A percentile compares a stretch with the other conserved stretches of the same genome.
These are phyloP conservation scores for Empidonax alnorum DNA, from an alignment of 2,113 vertebrate genomes.

Conservation along the genomic window DNA sequence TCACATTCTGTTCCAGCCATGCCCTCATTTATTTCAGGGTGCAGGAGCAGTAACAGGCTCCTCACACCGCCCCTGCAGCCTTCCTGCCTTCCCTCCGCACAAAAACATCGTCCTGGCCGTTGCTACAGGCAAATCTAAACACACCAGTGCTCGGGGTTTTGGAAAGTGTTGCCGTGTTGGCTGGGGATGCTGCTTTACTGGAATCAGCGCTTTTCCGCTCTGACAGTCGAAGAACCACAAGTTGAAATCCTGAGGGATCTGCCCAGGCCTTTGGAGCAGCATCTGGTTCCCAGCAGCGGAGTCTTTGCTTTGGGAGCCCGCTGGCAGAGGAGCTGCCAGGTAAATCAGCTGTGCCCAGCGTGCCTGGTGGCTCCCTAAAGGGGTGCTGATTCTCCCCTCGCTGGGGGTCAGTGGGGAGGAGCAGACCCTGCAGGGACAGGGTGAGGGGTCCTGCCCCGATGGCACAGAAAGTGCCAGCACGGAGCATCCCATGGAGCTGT, in stretches of 20 bases:
- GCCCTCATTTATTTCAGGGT: not conserved
- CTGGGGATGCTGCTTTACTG: not conserved
- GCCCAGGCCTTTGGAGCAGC: not conserved
- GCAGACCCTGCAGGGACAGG: not conserved
- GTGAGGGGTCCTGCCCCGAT: not conserved
- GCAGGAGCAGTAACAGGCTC: not conserved
- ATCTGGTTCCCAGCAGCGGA: accelerated
- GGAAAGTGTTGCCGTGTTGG: not conserved
- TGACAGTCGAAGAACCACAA: not conserved
- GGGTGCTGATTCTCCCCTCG: not conserved
- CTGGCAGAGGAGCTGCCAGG: not conserved
- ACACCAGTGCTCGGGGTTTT: accelerated
- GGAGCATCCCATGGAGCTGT: not conserved
- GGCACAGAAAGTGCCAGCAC: accelerated
- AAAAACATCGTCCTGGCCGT: not conserved
- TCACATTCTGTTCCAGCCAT: not conserved
- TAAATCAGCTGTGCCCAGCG: not conserved
- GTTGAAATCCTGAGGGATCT: not conserved
- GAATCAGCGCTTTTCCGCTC: accelerated
- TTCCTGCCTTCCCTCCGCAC: not conserved
- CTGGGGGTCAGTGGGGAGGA: not conserved
- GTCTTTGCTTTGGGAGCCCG: not conserved
- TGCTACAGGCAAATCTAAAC: not conserved
- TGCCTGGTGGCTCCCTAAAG: not conserved
- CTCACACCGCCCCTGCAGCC: accelerated